Evolutionary conservation across 2,888 invertebrate genomes (phyloP).

Genomic region (Drosophila setosimentum): DNA sequence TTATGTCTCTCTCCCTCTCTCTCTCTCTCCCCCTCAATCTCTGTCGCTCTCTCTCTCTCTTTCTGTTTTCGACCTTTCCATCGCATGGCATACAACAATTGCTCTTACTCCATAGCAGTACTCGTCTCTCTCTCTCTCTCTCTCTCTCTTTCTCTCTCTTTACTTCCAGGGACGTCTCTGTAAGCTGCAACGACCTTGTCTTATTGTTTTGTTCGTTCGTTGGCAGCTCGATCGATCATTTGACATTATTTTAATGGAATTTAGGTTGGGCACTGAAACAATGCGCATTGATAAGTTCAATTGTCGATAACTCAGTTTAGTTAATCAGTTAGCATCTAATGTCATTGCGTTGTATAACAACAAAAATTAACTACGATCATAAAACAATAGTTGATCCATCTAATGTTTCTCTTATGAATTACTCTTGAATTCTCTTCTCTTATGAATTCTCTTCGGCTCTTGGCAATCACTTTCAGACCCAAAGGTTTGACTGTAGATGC

Average conservation of each 20-base stretch:
- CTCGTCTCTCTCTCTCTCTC: slow-evolving; percentile 23
- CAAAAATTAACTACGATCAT: slow-evolving; percentile 21
- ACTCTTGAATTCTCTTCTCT: too few species aligned
- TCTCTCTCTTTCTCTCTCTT: slow-evolving; percentile 30
- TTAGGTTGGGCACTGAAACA: slow-evolving; percentile 64
- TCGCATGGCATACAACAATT: not conserved
- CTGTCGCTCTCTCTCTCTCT: not conserved
- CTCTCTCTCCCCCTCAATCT: not conserved
- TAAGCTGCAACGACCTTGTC: slow-evolving; percentile 68
- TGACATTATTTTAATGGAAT: slow-evolving; percentile 68
- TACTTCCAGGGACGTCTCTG: slow-evolving; percentile 15
- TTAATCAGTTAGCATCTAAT: slow-evolving; percentile 45
- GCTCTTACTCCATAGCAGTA: slow-evolving; percentile 2
- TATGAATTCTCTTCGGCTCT: slow-evolving; percentile 38
- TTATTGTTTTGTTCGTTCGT: slow-evolving; percentile 50
- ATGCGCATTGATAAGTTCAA: slow-evolving; percentile 49
- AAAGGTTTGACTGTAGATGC: slow-evolving; percentile 21
- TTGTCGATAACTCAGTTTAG: slow-evolving; percentile 37
- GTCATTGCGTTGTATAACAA: slow-evolving; percentile 46
- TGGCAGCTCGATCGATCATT: slow-evolving; percentile 65
- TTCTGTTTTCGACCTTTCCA: slow-evolving; percentile 36
- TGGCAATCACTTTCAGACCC: slow-evolving; percentile 39
- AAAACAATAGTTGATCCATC: slow-evolving; percentile 20
- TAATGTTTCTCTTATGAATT: slow-evolving; percentile 45
- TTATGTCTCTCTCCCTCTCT: slow-evolving; percentile 4